These are phyloP conservation scores for Clarias laeviceps DNA, from an alignment of 2,797 vertebrate genomes.

Conservation along the genomic window DNA sequence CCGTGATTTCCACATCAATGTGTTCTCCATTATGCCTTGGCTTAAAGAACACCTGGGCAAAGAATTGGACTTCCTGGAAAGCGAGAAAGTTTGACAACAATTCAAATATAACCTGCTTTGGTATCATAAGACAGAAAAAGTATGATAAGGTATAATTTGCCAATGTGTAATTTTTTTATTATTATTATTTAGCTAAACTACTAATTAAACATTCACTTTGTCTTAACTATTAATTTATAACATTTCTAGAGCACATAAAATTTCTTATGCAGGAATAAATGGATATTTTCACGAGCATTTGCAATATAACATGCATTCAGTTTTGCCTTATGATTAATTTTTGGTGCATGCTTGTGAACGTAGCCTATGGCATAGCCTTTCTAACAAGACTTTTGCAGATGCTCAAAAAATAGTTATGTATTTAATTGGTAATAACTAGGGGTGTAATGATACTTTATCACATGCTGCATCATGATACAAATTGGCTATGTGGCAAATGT, in stretches of 20 bases:
- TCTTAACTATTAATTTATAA: background rate
- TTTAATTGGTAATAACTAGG: background rate
- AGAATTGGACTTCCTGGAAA: conserved; percentile 68
- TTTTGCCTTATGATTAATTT: background rate
- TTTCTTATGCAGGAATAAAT: background rate
- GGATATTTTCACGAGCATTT: background rate
- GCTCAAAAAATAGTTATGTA: background rate
- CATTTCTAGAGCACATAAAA: background rate
- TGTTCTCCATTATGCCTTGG: conserved; percentile 75
- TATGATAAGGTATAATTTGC: background rate
- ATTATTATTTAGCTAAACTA: background rate
- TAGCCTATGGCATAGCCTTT: background rate
- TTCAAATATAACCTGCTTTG: background rate
- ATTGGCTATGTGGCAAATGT: background rate
- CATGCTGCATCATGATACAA: background rate
- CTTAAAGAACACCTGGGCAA: conserved; percentile 62
- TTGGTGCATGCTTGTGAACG: background rate
- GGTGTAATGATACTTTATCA: background rate
- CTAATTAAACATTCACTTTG: background rate
- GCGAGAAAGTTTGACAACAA: background rate
- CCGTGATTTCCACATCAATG: conserved; percentile 76
- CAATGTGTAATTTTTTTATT: background rate
- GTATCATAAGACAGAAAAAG: background rate
- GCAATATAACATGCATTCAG: background rate
- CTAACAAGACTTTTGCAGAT: background rate